Evolutionary conservation across 2,888 invertebrate species (phyloP), one percentile per base, ranked within the genome.

Genomic region (Allygus modestus): DNA sequence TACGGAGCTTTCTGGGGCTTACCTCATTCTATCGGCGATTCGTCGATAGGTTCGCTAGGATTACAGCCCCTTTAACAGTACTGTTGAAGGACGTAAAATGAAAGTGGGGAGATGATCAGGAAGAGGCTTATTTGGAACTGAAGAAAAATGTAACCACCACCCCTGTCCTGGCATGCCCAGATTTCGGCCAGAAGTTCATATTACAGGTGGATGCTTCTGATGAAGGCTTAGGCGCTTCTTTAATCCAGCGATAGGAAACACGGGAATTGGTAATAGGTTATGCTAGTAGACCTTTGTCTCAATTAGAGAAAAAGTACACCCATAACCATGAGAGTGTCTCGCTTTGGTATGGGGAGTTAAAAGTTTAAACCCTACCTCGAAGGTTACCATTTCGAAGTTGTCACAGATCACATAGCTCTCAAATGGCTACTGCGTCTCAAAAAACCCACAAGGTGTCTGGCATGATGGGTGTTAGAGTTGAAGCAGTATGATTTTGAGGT

Each of bases 331-430:
- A n/a, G n/a, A n/a, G 26, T 88, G 88, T 54, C 85, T 88, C 0
- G 87, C 88, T 0, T 86, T 88, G 0, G n/a, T 88, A 0, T 88
- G 87, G 87, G 86, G 86, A 0, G 84, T 88, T 4, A 77, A 83
- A 0, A 87, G 87, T 88, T 87, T 37, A 71, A 88, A n/a, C 84
- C 65, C 11, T n/a, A n/a, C n/a, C n/a, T 88, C 0, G 87, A 88
- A 51, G 88, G 88, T 87, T 33, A 71, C 73, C 43, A 87, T 86
- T 43, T 73, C 26, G 31, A 26, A 11, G 82, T 65, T 0, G 37
- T 82, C 0, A 82, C 82, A 0, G 58, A 82, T 65, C 88, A 0
- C 23, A 73, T 0, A 87, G 87, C 88, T 31, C 87, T 12, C 83
- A 86, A 31, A 37, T 86, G 79, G 17, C 23, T 87, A 4, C 85